Evolutionary conservation across 2,888 invertebrate species (phyloP).

Genomic region (Hypsopygia costalis): DNA sequence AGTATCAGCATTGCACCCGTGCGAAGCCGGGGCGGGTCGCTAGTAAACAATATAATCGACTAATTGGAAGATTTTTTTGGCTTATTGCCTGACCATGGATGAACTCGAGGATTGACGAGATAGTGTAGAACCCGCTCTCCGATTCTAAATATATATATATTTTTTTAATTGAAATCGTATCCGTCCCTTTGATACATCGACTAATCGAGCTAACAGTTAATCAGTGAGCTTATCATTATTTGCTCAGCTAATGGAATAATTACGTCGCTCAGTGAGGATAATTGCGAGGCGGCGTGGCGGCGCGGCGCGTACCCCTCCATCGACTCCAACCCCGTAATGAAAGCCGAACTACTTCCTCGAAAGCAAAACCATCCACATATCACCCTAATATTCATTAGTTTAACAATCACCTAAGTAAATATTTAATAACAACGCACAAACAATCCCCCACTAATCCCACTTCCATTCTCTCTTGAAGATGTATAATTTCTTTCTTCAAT

Average conservation of each 20-base stretch:
- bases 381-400: not conserved
- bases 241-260: constrained; percentile 71
- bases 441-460: constrained; percentile 8
- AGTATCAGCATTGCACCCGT: too few species aligned
- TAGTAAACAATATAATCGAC: too few species aligned
- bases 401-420: not conserved
- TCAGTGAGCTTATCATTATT: constrained; percentile 64
- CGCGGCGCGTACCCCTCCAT: constrained; percentile 18
- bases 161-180: constrained; percentile 20
- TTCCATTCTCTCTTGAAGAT: constrained; percentile 1
- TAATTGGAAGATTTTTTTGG: too few species aligned
- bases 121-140: too few species aligned
- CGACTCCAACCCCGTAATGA: constrained; percentile 30
- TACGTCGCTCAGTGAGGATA: constrained; percentile 48
- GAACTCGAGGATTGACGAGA: too few species aligned
- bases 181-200: constrained; percentile 25
- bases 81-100: too few species aligned
- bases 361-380: constrained; percentile 6
- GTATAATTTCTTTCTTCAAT: constrained; percentile 2
- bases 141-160: too few species aligned
- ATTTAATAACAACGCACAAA: constrained; percentile 2
- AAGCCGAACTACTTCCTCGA: constrained; percentile 33
- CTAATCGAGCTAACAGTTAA: constrained; percentile 42
- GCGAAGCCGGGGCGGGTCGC: too few species aligned
- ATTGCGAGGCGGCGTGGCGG: constrained; percentile 39